phyloP scores from a whole-genome alignment of 2,888 invertebrate species.

The Xestia sexstrigata region DNA sequence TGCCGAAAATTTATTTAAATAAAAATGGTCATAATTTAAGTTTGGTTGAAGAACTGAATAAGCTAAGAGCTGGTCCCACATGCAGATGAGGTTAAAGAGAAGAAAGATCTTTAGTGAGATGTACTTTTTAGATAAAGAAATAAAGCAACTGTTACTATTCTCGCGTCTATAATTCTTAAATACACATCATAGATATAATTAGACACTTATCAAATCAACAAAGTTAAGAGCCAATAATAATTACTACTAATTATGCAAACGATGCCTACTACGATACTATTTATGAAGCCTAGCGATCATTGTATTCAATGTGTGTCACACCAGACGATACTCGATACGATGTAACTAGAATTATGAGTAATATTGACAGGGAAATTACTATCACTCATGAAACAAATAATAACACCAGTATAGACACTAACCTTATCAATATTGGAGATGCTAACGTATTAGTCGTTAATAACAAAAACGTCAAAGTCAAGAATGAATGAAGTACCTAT shows the following conservation, averaged over 20 bases:
- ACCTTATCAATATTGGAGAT: constrained; percentile 29
- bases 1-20: too few species aligned
- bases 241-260: constrained; percentile 24
- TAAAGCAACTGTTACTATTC: too few species aligned
- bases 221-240: constrained; percentile 16
- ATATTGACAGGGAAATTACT: constrained; percentile 20
- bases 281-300: constrained; percentile 23
- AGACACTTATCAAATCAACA: constrained; percentile 29
- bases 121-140: too few species aligned
- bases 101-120: too few species aligned
- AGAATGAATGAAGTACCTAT: constrained; percentile 32
- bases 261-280: constrained; percentile 19
- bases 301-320: constrained; percentile 39
- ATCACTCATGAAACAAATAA: constrained; percentile 6
- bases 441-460: constrained; percentile 8
- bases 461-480: constrained; percentile 4
- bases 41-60: too few species aligned
- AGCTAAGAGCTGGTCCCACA: too few species aligned
- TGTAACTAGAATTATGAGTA: constrained; percentile 28
- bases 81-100: too few species aligned
- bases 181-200: constrained; percentile 15
- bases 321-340: constrained; percentile 2
- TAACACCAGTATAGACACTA: background rate
- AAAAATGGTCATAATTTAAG: too few species aligned
- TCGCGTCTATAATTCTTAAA: too few species aligned